phyloP scores from a whole-genome alignment of 2,797 vertebrate species.

The Limosa lapponica region DNA sequence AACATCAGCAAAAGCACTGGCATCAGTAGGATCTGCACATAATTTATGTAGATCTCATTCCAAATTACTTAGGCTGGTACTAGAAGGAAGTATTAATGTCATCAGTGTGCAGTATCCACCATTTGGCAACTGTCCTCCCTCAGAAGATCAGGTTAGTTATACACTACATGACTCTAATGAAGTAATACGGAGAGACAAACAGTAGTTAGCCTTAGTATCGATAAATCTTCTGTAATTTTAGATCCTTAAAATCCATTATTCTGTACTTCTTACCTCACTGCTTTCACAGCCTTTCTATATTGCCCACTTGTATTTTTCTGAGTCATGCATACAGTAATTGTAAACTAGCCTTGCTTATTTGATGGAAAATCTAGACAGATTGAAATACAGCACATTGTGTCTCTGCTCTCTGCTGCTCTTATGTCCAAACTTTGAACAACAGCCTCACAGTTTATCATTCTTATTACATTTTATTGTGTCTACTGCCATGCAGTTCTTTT shows the following conservation, averaged over 20 bases:
- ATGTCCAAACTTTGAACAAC: neutral
- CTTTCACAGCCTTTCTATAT: neutral
- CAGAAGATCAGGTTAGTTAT: neutral
- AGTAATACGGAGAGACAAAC: neutral
- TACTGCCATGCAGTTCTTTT: neutral
- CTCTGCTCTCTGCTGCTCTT: slow-evolving; percentile 4
- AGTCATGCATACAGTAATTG: neutral
- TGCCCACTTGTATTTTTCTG: slow-evolving; percentile 21
- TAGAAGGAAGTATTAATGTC: neutral
- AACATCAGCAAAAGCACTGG: neutral
- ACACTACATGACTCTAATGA: neutral
- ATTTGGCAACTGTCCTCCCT: neutral
- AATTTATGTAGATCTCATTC: neutral
- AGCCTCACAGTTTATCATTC: neutral
- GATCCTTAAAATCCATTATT: slow-evolving; percentile 47
- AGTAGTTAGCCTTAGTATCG: neutral
- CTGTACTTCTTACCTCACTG: neutral
- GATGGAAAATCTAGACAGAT: slow-evolving; percentile 28
- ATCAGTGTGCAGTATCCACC: neutral
- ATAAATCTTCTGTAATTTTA: neutral
- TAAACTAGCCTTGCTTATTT: slow-evolving; percentile 1
- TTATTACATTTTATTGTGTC: neutral
- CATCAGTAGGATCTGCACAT: neutral
- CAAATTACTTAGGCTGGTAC: neutral
- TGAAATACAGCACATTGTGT: neutral